Base-by-base conservation (phyloP, 2,888 invertebrate genomes). In the Keiferia lycopersicella region DNA sequence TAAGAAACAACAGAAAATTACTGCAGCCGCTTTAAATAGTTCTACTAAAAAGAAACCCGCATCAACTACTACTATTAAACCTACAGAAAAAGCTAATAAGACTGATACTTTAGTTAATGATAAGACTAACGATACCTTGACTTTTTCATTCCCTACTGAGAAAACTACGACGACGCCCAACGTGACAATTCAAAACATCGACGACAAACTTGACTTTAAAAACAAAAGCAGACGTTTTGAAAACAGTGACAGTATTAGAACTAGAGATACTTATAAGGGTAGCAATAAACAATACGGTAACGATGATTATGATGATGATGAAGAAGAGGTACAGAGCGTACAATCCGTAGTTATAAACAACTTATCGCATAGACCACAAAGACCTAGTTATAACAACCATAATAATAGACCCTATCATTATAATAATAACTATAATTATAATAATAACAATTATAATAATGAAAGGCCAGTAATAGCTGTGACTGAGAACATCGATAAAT, bases 191-290 rank as follows among this genome's bases (percentile, higher is more conserved):
- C 80, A 80, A 65, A 86, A 83, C 66, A 90, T 94, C 58, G 93
- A 92, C 71, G 94, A 94, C 79, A 94, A 94, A 91, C 87, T 94
- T 63, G 94, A 94, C 87, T 87, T 94, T 74, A 89, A 82, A 74
- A 88, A 91, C 66, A 91, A 91, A 79, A 88, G 80, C 66, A 79
- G 78, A 84, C 85, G 90, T 14, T 86, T 80, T 63, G 86, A 83
- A 22, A 82, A 89, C 71, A 69, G 75, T 65, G 75, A 81, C 64
- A 75, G 69, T 62, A 51, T 73, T 59, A 74, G 82, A 70, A 79
- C 82, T 22, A 74, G 87, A 79, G 69, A 73, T 63, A 62, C 66
- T 51, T 65, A 65, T 11, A 66, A 78, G 22, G 77, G 79, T 71
- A 81, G 83, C 20, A 79, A 78, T 10, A 78, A 79, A 66, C 75